Conservation (phyloP, 2,113 vertebrate genomes). For the Sporophila hypoxantha region DNA sequence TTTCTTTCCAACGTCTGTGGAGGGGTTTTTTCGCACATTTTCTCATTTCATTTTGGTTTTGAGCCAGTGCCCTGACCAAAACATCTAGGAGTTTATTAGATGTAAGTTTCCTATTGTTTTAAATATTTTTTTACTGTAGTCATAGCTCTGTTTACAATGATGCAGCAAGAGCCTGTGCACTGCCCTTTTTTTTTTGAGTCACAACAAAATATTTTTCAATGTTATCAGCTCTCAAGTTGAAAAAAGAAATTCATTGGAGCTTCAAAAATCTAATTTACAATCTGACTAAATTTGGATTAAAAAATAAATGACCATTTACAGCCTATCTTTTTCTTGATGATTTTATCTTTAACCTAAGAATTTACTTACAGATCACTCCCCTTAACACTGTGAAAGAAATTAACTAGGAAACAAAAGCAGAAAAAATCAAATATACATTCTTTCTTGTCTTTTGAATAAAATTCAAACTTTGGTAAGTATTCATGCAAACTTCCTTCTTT, state of each 20-base stretch:
- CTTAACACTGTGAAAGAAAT: neutral
- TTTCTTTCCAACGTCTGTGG: neutral
- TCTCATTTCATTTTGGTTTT: neutral
- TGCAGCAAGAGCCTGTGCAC: neutral
- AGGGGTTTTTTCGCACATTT: neutral
- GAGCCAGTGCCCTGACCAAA: neutral
- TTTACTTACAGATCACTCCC: neutral
- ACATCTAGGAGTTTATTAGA: neutral
- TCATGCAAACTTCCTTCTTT: too few relatives aligned
- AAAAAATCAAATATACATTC: neutral
- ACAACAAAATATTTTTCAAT: neutral
- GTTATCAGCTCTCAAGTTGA: neutral
- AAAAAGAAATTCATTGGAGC: neutral
- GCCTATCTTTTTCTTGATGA: neutral
- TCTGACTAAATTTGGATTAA: neutral
- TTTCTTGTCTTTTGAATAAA: neutral
- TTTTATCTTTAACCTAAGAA: neutral
- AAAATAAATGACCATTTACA: neutral
- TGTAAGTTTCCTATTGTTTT: neutral
- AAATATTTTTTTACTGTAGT: neutral
- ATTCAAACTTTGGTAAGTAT: neutral
- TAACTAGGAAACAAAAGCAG: neutral
- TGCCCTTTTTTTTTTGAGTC: neutral
- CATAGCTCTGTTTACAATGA: neutral
- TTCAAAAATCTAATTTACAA: neutral